phyloP scores from a whole-genome alignment of 2,797 vertebrate species.

The Parambassis ranga region DNA sequence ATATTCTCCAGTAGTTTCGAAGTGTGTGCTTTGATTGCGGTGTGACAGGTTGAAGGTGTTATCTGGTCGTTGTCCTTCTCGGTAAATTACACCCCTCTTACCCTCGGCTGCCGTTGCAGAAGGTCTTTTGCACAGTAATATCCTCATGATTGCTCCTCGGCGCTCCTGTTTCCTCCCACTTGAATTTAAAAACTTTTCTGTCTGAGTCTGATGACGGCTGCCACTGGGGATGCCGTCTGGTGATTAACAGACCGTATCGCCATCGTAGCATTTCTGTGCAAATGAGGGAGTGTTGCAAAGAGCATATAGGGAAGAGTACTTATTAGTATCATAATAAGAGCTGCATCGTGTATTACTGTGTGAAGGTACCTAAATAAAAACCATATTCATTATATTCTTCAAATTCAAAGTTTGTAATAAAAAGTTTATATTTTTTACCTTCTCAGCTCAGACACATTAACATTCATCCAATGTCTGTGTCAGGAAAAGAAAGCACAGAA shows the following conservation, averaged over 20 bases:
- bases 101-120: background rate
- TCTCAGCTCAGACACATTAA: background rate
- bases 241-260: conserved; percentile 45
- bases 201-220: conserved; percentile 21
- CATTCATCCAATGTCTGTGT: background rate
- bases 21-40: background rate
- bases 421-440: no score
- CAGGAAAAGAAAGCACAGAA: background rate
- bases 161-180: conserved; percentile 36
- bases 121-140: conserved; percentile 17
- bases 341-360: background rate
- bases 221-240: conserved; percentile 29
- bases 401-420: no score
- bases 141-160: conserved; percentile 33
- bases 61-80: background rate
- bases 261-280: conserved; percentile 11
- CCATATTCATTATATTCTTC: no score
- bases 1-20: background rate
- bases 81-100: background rate
- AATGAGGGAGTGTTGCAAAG: conserved; percentile 8
- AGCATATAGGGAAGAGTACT: background rate
- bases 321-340: background rate
- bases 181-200: conserved; percentile 26
- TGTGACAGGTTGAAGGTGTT: background rate
- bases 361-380: background rate